These are phyloP conservation scores for Bombus impatiens DNA, from an alignment of 1,140 invertebrate species.

Conservation along the genomic window DNA sequence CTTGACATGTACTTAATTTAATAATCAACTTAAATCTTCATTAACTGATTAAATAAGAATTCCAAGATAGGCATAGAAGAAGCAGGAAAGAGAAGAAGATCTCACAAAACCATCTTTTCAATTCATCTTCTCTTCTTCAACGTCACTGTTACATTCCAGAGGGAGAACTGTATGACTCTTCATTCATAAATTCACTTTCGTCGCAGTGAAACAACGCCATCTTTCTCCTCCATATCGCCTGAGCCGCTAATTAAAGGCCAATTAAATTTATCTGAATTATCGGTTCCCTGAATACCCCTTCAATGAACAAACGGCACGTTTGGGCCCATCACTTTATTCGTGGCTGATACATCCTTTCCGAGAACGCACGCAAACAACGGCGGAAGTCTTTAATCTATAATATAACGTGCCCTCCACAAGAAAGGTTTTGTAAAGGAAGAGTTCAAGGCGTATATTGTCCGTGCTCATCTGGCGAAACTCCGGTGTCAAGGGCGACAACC, in stretches of 20 bases:
- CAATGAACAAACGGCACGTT: slow-evolving; percentile 9
- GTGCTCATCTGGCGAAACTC: slow-evolving; percentile 75
- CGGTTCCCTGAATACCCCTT: slow-evolving; percentile 10
- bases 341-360: not conserved
- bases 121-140: not conserved
- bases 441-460: slow-evolving; percentile 75
- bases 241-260: slow-evolving; percentile 14
- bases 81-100: not conserved
- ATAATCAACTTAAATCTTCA: no score
- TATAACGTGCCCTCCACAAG: slow-evolving; percentile 42
- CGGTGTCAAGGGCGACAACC: slow-evolving; percentile 72
- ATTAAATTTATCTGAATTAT: slow-evolving; percentile 46
- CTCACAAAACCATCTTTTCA: not conserved
- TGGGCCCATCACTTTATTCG: not conserved
- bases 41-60: no score
- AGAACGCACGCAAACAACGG: slow-evolving; percentile 22
- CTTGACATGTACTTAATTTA: no score
- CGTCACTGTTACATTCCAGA: not conserved
- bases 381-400: slow-evolving; percentile 60
- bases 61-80: no score
- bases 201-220: slow-evolving; percentile 3
- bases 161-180: not conserved
- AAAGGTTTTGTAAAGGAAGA: slow-evolving; percentile 55
- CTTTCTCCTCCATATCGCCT: not conserved
- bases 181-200: slow-evolving; percentile 31